phyloP scores from a whole-genome alignment of 2,888 invertebrate genomes.

The Caenorhabditis sp. region DNA sequence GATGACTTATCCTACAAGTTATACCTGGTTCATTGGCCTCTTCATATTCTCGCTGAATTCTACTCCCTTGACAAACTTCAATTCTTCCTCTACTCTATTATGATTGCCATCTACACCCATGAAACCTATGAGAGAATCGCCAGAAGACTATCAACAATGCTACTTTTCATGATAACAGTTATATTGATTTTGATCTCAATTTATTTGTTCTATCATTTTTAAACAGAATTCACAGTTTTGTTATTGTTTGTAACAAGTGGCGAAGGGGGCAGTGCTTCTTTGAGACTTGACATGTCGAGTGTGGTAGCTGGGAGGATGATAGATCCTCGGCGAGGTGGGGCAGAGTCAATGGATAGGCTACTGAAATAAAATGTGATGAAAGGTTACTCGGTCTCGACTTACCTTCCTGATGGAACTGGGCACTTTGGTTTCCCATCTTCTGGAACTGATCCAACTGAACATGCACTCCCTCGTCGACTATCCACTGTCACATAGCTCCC shows the following conservation, averaged over 20 bases:
- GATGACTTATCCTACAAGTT: too few relatives aligned
- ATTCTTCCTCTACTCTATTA: too few relatives aligned
- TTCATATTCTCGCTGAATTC: too few relatives aligned
- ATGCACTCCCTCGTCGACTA: slow-evolving; percentile 27
- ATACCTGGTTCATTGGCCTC: too few relatives aligned
- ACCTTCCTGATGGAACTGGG: slow-evolving; percentile 12
- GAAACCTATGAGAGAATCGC: too few relatives aligned
- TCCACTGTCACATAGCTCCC: slow-evolving; percentile 24
- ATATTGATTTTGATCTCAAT: slow-evolving; percentile 1
- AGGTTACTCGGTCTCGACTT: too few relatives aligned
- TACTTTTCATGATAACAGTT: neutral
- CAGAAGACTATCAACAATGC: neutral
- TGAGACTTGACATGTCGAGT: slow-evolving; percentile 24
- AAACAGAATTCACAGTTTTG: neutral
- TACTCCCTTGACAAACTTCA: too few relatives aligned
- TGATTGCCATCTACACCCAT: too few relatives aligned
- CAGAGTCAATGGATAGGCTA: slow-evolving; percentile 7
- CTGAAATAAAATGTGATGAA: slow-evolving; percentile 14
- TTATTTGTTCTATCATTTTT: slow-evolving; percentile 14
- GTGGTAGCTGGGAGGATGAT: slow-evolving; percentile 38
- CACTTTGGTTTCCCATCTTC: slow-evolving; percentile 24
- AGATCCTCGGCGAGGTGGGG: slow-evolving; percentile 27
- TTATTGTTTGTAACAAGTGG: slow-evolving; percentile 1
- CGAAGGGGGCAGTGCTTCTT: slow-evolving; percentile 25
- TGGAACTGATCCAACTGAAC: slow-evolving; percentile 12